Conservation (phyloP, 2,888 invertebrate genomes). For the Nemotelus pantherinus region DNA sequence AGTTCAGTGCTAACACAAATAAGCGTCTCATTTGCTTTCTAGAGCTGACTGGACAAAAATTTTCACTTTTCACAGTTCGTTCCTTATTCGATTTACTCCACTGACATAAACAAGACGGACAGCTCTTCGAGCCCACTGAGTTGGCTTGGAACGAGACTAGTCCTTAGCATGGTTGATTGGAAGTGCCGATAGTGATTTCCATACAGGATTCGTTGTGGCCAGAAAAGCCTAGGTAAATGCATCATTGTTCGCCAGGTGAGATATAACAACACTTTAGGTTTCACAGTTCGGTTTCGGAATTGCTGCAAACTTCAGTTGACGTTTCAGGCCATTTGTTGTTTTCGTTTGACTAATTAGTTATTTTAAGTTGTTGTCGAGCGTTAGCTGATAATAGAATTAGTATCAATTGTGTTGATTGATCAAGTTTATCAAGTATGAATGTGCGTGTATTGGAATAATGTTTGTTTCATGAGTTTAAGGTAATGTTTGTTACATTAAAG, state of each 20-base stretch:
- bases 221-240: slow-evolving; percentile 20
- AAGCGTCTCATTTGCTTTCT: too few species aligned
- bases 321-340: slow-evolving; percentile 33
- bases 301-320: slow-evolving; percentile 26
- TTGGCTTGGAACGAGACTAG: not conserved
- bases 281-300: slow-evolving; percentile 11
- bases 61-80: not conserved
- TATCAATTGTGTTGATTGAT: slow-evolving; percentile 35
- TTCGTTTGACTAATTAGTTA: slow-evolving; percentile 32
- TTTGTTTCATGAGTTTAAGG: slow-evolving; percentile 12
- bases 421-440: slow-evolving; percentile 5
- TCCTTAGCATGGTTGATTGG: slow-evolving; percentile 31
- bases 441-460: slow-evolving; percentile 12
- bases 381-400: slow-evolving; percentile 35
- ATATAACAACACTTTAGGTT: slow-evolving; percentile 39
- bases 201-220: slow-evolving; percentile 39
- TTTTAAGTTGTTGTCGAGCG: slow-evolving; percentile 36
- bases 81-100: not conserved
- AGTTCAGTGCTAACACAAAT: too few species aligned
- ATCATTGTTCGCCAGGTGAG: slow-evolving; percentile 37
- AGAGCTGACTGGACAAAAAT: not conserved
- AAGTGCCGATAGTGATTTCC: slow-evolving; percentile 38
- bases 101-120: slow-evolving; percentile 9
- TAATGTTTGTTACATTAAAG: not conserved
- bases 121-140: not conserved